Base-by-base conservation (phyloP, 2,888 invertebrate genomes). In the Achlya flavicornis region DNA sequence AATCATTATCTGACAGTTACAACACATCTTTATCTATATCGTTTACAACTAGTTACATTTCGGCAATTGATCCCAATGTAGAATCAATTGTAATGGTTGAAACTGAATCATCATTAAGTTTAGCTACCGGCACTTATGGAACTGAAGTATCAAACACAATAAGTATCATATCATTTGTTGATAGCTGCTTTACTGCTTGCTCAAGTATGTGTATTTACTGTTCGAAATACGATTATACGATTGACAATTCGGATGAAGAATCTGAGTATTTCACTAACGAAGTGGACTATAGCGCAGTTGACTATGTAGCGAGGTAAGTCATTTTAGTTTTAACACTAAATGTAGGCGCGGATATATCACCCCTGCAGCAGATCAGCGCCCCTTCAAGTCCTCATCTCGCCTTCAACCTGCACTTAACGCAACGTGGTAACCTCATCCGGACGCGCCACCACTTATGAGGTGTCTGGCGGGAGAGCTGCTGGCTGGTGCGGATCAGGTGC, bases 71-170 rank as follows among this genome's bases (percentile, higher is more conserved):
- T 57, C 69, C 76, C 60, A 86, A 80, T 64, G 69, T 73, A 10
- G 72, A 77, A 62, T 81, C 86, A 12, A 67, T 81, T 61, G 57
- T 77, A 10, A 60, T 81, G 11, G 58, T 79, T 41, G 79, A 77
- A 68, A 83, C 80, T 58, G 78, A 84, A 46, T 80, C 80, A 0
- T 84, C 84, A 3, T 63, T 86, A 16, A 74, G 76, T 63, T 78
- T 87, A 57, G 67, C 73, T 12, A 70, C 78, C 10, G 59, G 62
- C 14, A 66, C 74, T 38, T 64, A 64, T 19, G 62, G 71, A 43
- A 72, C 67, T 48, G 67, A 70, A 12, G 73, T 66, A 57, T 59
- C 72, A 11, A 65, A 65, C 14, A 76, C 72, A 10, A 70, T 77
- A 38, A 84, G 84, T 65, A 63, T 79, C 3, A 69, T 79, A 53